A percentile compares a stretch with the other conserved stretches of the same genome.
phyloP scores from a whole-genome alignment of 2,113 vertebrate genomes.

The Arothron firmamentum region DNA sequence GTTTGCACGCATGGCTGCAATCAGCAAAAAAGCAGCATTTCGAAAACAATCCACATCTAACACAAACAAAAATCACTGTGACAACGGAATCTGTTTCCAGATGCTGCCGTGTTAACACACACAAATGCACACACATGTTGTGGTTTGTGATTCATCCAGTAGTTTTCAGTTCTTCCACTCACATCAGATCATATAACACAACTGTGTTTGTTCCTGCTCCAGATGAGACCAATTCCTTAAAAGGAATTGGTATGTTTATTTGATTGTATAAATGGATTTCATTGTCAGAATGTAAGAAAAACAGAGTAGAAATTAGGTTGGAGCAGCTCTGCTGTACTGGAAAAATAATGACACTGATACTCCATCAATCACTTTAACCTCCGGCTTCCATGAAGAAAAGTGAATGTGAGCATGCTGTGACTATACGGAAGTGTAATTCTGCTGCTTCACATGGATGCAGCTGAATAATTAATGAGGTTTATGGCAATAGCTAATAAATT shows the following conservation, averaged over 20 bases:
- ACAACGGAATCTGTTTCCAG: background rate
- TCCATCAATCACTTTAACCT: background rate
- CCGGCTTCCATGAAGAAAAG: background rate
- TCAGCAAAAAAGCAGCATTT: no score
- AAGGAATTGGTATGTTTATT: background rate
- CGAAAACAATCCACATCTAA: no score
- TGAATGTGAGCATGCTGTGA: slow-evolving; percentile 18
- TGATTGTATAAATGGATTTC: background rate
- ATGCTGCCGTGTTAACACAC: background rate
- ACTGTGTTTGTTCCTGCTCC: background rate
- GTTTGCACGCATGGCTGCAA: no score
- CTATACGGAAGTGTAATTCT: slow-evolving; percentile 26
- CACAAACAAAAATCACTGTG: no score
- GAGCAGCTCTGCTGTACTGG: slow-evolving; percentile 2
- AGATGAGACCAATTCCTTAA: background rate
- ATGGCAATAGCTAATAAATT: slow-evolving; percentile 39
- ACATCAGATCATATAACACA: background rate
- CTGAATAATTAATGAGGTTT: slow-evolving; percentile 54
- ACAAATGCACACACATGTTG: background rate
- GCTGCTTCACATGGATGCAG: slow-evolving; percentile 43
- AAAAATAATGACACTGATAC: slow-evolving; percentile 12
- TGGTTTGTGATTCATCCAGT: background rate
- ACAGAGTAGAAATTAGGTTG: background rate
- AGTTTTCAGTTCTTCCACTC: background rate
- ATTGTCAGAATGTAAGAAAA: slow-evolving; percentile 12